These are phyloP conservation scores for Aldabrachelys gigantea DNA, from an alignment of 2,113 vertebrate species.

Conservation along the genomic window DNA sequence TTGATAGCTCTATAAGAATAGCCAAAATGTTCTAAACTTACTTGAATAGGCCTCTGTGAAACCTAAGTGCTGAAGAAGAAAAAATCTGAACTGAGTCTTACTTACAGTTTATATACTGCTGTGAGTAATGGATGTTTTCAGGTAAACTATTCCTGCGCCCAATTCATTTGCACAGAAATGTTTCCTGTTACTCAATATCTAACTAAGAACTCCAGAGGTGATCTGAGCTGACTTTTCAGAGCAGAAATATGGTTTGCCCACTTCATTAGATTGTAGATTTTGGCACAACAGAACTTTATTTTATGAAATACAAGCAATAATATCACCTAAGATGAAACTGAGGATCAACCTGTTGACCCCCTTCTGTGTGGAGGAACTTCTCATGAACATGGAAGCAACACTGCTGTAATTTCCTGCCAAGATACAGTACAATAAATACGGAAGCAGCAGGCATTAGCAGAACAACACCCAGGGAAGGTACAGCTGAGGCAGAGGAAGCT, in stretches of 20 bases:
- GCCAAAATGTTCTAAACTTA: background rate
- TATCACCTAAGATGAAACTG: background rate
- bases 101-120: background rate
- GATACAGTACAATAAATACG: background rate
- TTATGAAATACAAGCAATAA: background rate
- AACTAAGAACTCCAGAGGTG: background rate
- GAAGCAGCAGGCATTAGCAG: slow-evolving; percentile 15
- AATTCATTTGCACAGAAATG: background rate
- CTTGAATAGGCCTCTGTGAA: background rate
- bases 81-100: background rate
- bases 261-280: background rate
- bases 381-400: slow-evolving; percentile 48
- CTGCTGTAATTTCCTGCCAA: slow-evolving; percentile 39
- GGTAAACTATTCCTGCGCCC: background rate
- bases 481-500: slow-evolving; percentile 34
- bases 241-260: background rate
- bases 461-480: background rate
- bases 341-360: slow-evolving; percentile 41
- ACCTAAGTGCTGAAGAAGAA: background rate
- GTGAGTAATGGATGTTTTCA: background rate
- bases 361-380: slow-evolving; percentile 18
- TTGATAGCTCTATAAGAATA: background rate
- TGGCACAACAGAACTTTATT: background rate
- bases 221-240: background rate
- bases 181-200: background rate